These are phyloP conservation scores for Camelus dromedarius DNA, from an alignment of 2,113 vertebrate genomes.

Conservation along the genomic window DNA sequence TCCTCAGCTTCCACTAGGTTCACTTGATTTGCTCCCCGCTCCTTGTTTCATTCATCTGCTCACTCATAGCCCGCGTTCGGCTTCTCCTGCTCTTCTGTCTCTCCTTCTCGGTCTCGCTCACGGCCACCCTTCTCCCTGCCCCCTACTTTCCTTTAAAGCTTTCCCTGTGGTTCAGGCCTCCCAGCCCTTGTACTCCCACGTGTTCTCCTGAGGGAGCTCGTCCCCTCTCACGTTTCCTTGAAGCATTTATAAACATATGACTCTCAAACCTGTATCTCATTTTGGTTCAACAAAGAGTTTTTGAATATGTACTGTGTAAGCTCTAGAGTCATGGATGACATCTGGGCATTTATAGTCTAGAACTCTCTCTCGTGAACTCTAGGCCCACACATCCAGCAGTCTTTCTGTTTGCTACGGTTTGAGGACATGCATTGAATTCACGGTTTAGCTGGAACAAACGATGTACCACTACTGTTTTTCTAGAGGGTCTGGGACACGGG, in stretches of 20 bases:
- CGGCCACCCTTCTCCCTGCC: background rate
- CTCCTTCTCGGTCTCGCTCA: background rate
- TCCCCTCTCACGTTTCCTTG: background rate
- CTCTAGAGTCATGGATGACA: background rate
- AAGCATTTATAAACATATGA: background rate
- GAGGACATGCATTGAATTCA: background rate
- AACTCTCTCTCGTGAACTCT: background rate
- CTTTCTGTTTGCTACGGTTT: background rate
- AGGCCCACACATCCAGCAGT: background rate
- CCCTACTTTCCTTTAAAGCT: background rate
- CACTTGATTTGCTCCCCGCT: background rate
- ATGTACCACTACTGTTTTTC: background rate
- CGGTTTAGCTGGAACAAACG: background rate
- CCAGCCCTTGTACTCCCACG: background rate
- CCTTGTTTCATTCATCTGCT: background rate
- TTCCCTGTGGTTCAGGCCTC: too few species aligned
- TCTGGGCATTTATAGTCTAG: background rate
- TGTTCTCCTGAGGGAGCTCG: background rate
- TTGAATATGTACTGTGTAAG: background rate
- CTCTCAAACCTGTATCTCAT: background rate
- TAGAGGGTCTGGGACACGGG: background rate
- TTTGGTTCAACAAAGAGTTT: background rate
- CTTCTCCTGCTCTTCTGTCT: background rate
- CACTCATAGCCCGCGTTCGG: fast-evolving
- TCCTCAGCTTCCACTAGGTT: background rate